phyloP scores from a whole-genome alignment of 1,140 invertebrate species.

The Psix sp. region DNA sequence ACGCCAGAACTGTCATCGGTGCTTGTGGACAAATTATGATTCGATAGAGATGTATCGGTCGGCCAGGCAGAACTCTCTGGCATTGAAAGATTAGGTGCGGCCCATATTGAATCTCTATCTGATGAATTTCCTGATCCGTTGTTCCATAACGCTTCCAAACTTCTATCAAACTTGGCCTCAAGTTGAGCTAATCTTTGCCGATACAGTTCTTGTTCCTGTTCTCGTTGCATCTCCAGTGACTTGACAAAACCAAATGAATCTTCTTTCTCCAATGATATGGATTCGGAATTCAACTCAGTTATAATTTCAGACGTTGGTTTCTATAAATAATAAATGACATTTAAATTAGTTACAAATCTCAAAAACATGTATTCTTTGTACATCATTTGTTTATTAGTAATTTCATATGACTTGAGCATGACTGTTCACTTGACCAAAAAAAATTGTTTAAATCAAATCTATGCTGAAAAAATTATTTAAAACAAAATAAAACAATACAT shows the following conservation, averaged over 20 bases:
- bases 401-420: too few species aligned
- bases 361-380: too few species aligned
- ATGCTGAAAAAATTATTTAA: too few species aligned
- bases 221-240: conserved; percentile 72
- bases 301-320: conserved; percentile 13
- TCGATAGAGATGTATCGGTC: conserved; percentile 64
- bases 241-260: conserved; percentile 71
- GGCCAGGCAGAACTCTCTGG: conserved; percentile 73
- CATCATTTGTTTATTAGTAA: too few species aligned
- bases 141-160: conserved; percentile 81
- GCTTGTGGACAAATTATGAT: conserved; percentile 56
- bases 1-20: conserved; percentile 36
- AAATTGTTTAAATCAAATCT: too few species aligned
- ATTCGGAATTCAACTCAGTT: conserved; percentile 55
- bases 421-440: too few species aligned
- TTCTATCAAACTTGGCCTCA: conserved; percentile 82
- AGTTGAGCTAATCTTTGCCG: conserved; percentile 80
- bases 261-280: conserved; percentile 59
- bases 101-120: conserved; percentile 73
- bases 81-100: conserved; percentile 73
- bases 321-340: not conserved
- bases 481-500: too few species aligned
- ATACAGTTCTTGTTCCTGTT: conserved; percentile 73
- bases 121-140: conserved; percentile 70
- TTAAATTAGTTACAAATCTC: too few species aligned